These are phyloP conservation scores for Drosophila parvula DNA, from an alignment of 1,140 invertebrate species.

Conservation along the genomic window DNA sequence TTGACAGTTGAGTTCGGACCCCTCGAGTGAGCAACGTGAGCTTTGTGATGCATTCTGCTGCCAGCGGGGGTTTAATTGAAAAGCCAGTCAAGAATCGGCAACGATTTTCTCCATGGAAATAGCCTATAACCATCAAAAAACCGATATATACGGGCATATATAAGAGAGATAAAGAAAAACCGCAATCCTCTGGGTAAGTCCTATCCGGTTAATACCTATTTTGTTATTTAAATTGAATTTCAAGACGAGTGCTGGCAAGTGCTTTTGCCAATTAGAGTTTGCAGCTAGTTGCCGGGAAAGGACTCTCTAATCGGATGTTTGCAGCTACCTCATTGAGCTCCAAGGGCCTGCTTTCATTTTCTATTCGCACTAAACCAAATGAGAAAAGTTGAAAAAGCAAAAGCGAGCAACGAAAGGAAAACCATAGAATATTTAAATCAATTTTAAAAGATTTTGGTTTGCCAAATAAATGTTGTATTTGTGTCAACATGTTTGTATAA, in stretches of 20 bases:
- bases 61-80: slow-evolving; percentile 69
- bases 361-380: slow-evolving; percentile 10
- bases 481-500: not conserved
- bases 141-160: not conserved
- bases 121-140: not conserved
- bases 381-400: slow-evolving; percentile 1
- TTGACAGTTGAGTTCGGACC: slow-evolving; percentile 42
- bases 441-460: not conserved
- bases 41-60: slow-evolving; percentile 48
- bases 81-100: slow-evolving; percentile 46
- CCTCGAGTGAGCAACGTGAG: slow-evolving; percentile 20
- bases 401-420: not conserved
- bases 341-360: slow-evolving; percentile 2
- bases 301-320: slow-evolving; percentile 35
- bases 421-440: not conserved
- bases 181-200: slow-evolving; percentile 36
- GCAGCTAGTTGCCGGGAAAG: slow-evolving; percentile 23
- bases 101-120: slow-evolving; percentile 18
- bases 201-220: slow-evolving; percentile 32
- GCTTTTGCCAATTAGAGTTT: slow-evolving; percentile 47
- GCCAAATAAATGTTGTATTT: not conserved
- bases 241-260: slow-evolving; percentile 25
- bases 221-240: slow-evolving; percentile 59
- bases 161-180: not conserved
- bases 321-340: slow-evolving; percentile 28